These are phyloP conservation scores for Andrena fulva DNA, from an alignment of 2,888 invertebrate genomes.

Conservation along the genomic window DNA sequence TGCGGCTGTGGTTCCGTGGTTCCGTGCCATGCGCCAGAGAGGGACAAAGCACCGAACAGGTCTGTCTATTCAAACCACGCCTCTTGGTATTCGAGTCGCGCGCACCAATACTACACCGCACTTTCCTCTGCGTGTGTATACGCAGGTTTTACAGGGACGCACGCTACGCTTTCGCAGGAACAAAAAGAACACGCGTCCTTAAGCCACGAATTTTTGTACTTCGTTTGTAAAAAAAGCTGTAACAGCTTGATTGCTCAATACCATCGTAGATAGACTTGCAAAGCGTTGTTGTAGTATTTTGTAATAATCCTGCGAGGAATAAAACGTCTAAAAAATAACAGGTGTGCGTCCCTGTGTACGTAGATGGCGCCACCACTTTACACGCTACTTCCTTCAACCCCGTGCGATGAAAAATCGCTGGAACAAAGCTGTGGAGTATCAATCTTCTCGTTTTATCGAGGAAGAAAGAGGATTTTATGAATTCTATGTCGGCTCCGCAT, in stretches of 20 bases:
- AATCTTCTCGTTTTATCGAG: constrained; percentile 5
- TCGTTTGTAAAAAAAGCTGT: background rate
- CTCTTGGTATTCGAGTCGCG: constrained; percentile 63
- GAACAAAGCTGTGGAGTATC: constrained; percentile 1
- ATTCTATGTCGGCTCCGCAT: background rate
- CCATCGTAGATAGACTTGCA: background rate
- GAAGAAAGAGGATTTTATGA: background rate
- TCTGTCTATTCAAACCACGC: constrained; percentile 65
- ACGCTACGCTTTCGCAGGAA: constrained; percentile 1
- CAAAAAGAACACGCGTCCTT: background rate
- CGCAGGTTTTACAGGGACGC: constrained; percentile 43
- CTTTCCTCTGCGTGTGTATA: constrained; percentile 14
- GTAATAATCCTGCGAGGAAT: background rate
- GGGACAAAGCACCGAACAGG: constrained; percentile 59
- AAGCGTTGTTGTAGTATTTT: background rate
- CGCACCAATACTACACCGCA: constrained; percentile 31
- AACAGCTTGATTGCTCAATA: background rate
- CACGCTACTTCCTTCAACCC: constrained; percentile 48
- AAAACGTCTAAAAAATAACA: background rate
- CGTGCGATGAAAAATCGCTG: constrained; percentile 38
- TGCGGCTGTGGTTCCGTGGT: background rate
- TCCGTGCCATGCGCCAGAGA: constrained; percentile 15
- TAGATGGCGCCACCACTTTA: constrained; percentile 48
- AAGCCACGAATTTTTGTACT: background rate
- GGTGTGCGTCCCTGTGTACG: constrained; percentile 2